A percentile compares a stretch with the other conserved stretches of the same genome.
Evolutionary conservation across 2,888 invertebrate species (phyloP).

Genomic region (Melinaea menophilus): DNA sequence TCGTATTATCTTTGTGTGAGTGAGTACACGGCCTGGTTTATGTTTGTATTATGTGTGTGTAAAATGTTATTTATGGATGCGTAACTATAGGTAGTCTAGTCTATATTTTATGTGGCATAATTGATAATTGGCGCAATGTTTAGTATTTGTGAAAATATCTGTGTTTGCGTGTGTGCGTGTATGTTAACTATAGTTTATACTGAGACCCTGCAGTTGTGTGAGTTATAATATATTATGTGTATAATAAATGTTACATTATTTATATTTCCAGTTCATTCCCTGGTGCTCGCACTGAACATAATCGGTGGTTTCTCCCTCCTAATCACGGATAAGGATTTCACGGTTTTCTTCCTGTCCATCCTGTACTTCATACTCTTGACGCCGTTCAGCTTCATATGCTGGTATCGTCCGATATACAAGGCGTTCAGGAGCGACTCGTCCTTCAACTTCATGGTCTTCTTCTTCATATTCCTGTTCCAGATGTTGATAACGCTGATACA

Average conservation of each 20-base stretch:
- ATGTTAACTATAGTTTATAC: too few relatives aligned
- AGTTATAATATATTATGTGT: neutral
- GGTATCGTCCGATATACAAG: conserved; percentile 99
- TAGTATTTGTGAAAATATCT: too few relatives aligned
- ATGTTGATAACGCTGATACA: conserved; percentile 92
- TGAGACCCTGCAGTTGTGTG: neutral
- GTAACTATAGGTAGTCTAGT: too few relatives aligned
- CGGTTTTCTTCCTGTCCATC: conserved; percentile 91
- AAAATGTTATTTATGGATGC: too few relatives aligned
- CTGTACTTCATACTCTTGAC: conserved; percentile 94
- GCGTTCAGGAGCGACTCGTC: conserved; percentile 99
- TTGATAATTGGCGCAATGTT: too few relatives aligned
- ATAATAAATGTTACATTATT: neutral
- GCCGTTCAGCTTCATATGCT: conserved; percentile 98
- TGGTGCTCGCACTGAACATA: conserved; percentile 90
- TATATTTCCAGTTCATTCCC: conserved; percentile 88
- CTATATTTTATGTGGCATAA: too few relatives aligned
- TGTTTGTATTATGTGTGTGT: too few relatives aligned
- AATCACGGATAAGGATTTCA: conserved; percentile 78
- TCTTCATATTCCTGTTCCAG: conserved; percentile 99
- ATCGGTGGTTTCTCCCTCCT: conserved; percentile 90
- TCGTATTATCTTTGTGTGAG: too few relatives aligned
- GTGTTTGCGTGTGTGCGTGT: too few relatives aligned
- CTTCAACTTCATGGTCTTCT: conserved; percentile 99
- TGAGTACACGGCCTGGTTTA: too few relatives aligned